A percentile compares a stretch with the other conserved stretches of the same genome.
These are phyloP conservation scores for Ictalurus punctatus DNA, from an alignment of 2,113 vertebrate species.

Conservation along the genomic window DNA sequence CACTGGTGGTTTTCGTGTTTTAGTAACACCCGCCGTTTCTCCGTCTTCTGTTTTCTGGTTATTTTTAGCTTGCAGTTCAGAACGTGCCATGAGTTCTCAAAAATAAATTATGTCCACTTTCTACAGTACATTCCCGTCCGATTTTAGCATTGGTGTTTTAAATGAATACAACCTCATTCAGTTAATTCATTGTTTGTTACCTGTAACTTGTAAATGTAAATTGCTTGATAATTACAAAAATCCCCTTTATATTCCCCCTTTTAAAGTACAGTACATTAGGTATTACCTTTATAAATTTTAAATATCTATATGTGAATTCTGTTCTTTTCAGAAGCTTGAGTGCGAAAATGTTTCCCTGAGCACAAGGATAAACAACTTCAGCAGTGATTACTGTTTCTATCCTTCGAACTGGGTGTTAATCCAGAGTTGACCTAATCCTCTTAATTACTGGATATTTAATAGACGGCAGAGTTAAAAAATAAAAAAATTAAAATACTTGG, in stretches of 20 bases:
- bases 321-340: background rate
- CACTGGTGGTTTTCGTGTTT: background rate
- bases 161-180: background rate
- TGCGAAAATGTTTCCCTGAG: background rate
- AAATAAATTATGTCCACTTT: background rate
- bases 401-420: background rate
- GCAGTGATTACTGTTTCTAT: slow-evolving; percentile 2
- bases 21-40: background rate
- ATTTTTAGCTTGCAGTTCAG: background rate
- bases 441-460: background rate
- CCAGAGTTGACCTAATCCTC: background rate
- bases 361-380: background rate
- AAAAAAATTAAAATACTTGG: background rate
- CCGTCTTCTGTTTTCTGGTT: background rate
- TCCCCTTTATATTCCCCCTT: background rate
- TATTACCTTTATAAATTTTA: background rate
- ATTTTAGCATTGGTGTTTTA: background rate
- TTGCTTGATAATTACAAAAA: background rate
- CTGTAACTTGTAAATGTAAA: background rate
- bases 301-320: background rate
- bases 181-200: background rate
- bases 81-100: background rate
- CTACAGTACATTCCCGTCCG: background rate
- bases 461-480: background rate
- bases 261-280: background rate